Evolutionary conservation across 2,113 vertebrate species (phyloP).

Genomic region (Pygoscelis adeliae): DNA sequence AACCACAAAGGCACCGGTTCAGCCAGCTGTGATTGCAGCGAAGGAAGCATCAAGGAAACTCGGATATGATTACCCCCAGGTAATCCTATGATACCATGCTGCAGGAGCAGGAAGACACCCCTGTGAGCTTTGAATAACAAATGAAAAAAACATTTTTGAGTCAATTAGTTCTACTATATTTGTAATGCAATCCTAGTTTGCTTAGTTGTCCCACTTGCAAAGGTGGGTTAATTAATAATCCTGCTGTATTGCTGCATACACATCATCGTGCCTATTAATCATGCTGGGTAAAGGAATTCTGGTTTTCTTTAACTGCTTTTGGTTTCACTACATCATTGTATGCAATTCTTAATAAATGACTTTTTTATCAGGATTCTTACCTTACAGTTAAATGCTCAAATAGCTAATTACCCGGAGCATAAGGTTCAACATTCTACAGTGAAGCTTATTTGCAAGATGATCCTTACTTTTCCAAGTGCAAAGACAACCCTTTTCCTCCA

Average conservation of each 20-base stretch:
- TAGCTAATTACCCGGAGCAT: not conserved
- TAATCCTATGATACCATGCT: not conserved
- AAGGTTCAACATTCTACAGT: not conserved
- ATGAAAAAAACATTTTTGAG: not conserved
- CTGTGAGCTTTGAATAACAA: not conserved
- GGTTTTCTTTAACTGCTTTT: not conserved
- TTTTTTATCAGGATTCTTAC: not conserved
- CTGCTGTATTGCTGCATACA: not conserved
- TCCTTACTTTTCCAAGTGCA: not conserved
- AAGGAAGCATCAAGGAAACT: not conserved
- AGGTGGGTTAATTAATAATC: not conserved
- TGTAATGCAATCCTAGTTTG: not conserved
- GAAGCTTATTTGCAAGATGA: not conserved
- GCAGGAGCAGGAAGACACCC: not conserved
- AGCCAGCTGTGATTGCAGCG: not conserved
- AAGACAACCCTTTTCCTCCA: not conserved
- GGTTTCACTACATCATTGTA: not conserved
- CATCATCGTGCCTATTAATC: not conserved
- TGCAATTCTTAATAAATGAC: fast-evolving
- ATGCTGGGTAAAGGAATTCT: not conserved
- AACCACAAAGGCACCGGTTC: not conserved
- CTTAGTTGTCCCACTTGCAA: not conserved
- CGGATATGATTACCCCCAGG: not conserved
- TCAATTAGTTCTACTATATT: not conserved
- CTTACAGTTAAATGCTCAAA: not conserved